Base-by-base conservation (phyloP, 2,888 invertebrate genomes). In the Acronicta psi region DNA sequence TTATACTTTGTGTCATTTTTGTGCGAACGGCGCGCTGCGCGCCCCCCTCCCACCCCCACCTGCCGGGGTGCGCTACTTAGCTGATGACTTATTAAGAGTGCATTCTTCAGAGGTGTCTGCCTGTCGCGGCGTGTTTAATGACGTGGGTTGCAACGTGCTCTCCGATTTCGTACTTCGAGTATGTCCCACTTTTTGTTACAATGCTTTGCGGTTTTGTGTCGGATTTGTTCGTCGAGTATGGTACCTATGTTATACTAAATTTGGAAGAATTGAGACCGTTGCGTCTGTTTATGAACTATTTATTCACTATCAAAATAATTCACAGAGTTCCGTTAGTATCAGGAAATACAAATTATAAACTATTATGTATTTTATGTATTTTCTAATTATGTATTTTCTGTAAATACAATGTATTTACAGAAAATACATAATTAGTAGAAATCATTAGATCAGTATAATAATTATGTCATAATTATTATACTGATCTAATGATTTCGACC, bases 61-160 rank as follows among this genome's bases (percentile, higher is more conserved):
- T 50, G 46, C 63, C 49, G 61, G 66, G 74, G 75, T 73, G 83
- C 85, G 84, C 88, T 93, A 94, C 93, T 94, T 94, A 94, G 93
- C 93, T 93, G 93, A 94, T 94, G 93, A 94, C 93, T 94, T 94
- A 94, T 94, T 94, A 93, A 91, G 92, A 91, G 91, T 88, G 89
- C 91, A 93, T 94, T 93, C 93, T 93, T 92, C 88, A 86, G 90
- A 94, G 93, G 93, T 93, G 93, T 94, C 93, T 93, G 92, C 79
- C 86, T 89, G 90, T 88, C 91, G 88, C 84, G 81, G 86, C 80
- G 80, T 84, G 91, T 87, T 92, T 93, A 94, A 94, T 93, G 93
- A 90, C 88, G 91, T 92, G 91, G 90, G 85, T 79, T 85, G 68
- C 66, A 53, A 58, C 64, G 70, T 73, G 73, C 64, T 73, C 70